phyloP scores from a whole-genome alignment of 2,113 vertebrate genomes.

The Crocuta crocuta region DNA sequence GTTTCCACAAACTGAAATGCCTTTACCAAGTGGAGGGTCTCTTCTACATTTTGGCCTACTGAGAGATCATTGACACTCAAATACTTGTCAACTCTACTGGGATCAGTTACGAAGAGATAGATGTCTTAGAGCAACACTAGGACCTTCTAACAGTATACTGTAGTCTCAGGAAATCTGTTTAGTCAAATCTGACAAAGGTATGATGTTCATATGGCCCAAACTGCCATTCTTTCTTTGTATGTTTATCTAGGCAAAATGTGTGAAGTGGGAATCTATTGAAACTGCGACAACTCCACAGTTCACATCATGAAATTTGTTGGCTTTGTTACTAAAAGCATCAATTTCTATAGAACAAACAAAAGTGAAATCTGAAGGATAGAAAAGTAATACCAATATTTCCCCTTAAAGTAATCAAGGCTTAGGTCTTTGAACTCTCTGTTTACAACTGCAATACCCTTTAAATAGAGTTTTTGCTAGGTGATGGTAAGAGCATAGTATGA shows the following conservation, averaged over 20 bases:
- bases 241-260: conserved; percentile 96
- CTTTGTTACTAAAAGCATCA: conserved; percentile 96
- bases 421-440: conserved; percentile 97
- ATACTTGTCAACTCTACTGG: conserved; percentile 93
- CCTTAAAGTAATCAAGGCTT: conserved; percentile 94
- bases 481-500: conserved; percentile 87
- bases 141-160: conserved; percentile 93
- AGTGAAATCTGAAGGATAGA: conserved; percentile 98
- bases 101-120: conserved; percentile 97
- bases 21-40: conserved; percentile 95
- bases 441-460: conserved; percentile 95
- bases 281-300: conserved; percentile 96
- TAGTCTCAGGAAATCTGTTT: conserved; percentile 97
- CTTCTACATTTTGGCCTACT: conserved; percentile 93
- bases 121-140: conserved; percentile 95
- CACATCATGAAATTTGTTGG: conserved; percentile 94
- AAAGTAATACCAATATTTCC: conserved; percentile 98
- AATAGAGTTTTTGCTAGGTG: conserved; percentile 93
- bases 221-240: conserved; percentile 95
- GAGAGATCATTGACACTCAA: conserved; percentile 96
- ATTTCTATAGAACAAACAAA: conserved; percentile 99
- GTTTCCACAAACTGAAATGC: conserved; percentile 97
- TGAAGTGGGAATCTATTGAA: conserved; percentile 98
- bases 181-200: conserved; percentile 93
- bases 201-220: conserved; percentile 95